A percentile compares a stretch with the other conserved stretches of the same genome.
These are phyloP conservation scores for Odontomachus brunneus DNA, from an alignment of 1,140 invertebrate species.

Conservation along the genomic window DNA sequence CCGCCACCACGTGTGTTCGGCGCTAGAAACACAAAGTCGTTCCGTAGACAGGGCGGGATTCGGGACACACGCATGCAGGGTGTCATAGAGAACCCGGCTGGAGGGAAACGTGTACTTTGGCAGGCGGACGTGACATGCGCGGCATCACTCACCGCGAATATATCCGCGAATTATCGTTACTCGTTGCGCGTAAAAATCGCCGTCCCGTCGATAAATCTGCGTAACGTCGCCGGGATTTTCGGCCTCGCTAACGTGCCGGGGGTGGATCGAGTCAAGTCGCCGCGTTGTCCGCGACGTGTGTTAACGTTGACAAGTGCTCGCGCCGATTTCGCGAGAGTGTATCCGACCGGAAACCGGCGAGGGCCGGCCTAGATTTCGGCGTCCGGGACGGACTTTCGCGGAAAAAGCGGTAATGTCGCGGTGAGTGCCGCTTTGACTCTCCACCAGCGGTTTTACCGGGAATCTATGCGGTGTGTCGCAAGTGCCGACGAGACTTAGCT, in stretches of 20 bases:
- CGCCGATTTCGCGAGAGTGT: slow-evolving; percentile 4
- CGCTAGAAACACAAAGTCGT: slow-evolving; percentile 10
- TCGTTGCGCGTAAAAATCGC: neutral
- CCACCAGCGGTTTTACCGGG: neutral
- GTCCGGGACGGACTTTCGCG: neutral
- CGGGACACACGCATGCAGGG: neutral
- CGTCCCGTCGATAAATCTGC: neutral
- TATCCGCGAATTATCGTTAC: too few relatives aligned
- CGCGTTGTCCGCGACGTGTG: slow-evolving; percentile 3
- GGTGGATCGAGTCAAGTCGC: too few relatives aligned
- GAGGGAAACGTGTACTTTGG: too few relatives aligned
- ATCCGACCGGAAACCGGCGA: slow-evolving; percentile 39
- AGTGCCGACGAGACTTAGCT: too few relatives aligned
- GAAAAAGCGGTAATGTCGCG: neutral
- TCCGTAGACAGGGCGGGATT: neutral
- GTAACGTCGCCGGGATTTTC: neutral
- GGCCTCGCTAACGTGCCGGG: too few relatives aligned
- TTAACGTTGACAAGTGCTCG: slow-evolving; percentile 34
- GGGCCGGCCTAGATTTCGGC: slow-evolving; percentile 25
- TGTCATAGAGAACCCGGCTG: neutral
- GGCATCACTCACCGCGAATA: too few relatives aligned
- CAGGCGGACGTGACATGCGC: too few relatives aligned
- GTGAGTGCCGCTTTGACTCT: neutral
- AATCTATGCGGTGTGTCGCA: too few relatives aligned
- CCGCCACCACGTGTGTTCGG: slow-evolving; percentile 5